These are phyloP conservation scores for Leucozona laternaria DNA, from an alignment of 2,888 invertebrate species.

Conservation along the genomic window DNA sequence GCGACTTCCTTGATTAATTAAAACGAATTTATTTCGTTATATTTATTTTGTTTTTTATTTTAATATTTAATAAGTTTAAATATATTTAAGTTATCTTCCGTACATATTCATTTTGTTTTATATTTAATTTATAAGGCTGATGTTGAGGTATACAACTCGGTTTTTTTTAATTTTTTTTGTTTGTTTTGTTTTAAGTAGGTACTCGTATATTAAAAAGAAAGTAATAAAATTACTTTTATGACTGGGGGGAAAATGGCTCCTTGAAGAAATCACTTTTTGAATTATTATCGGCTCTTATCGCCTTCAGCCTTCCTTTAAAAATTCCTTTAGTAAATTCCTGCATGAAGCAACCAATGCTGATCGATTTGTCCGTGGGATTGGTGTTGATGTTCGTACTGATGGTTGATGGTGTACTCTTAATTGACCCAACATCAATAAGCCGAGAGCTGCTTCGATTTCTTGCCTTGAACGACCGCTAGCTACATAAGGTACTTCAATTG, in stretches of 20 bases:
- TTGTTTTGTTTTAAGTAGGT: not conserved
- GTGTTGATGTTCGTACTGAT: not conserved
- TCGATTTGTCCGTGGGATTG: not conserved
- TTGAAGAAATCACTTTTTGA: not conserved
- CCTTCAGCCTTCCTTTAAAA: constrained; percentile 48
- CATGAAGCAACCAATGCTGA: constrained; percentile 32
- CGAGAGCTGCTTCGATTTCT: constrained; percentile 56
- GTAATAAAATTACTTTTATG: constrained; percentile 7
- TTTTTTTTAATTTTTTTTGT: not conserved
- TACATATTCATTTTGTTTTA: too few relatives aligned
- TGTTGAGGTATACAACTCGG: not conserved
- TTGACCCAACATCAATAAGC: constrained; percentile 51
- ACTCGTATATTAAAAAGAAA: not conserved
- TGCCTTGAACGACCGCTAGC: constrained; percentile 10
- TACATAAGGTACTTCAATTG: constrained; percentile 39
- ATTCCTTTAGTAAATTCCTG: constrained; percentile 58
- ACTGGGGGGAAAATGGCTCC: constrained; percentile 30
- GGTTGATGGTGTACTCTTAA: not conserved
- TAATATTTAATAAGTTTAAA: too few relatives aligned
- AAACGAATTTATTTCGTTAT: too few relatives aligned
- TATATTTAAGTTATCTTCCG: too few relatives aligned
- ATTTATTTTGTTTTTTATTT: too few relatives aligned
- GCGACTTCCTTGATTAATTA: too few relatives aligned
- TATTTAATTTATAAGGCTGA: not conserved
- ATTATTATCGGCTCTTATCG: not conserved